Evolutionary conservation across 1,140 invertebrate genomes (phyloP), one percentile per base, ranked within the genome.

Genomic region (Eulimnadia texana): DNA sequence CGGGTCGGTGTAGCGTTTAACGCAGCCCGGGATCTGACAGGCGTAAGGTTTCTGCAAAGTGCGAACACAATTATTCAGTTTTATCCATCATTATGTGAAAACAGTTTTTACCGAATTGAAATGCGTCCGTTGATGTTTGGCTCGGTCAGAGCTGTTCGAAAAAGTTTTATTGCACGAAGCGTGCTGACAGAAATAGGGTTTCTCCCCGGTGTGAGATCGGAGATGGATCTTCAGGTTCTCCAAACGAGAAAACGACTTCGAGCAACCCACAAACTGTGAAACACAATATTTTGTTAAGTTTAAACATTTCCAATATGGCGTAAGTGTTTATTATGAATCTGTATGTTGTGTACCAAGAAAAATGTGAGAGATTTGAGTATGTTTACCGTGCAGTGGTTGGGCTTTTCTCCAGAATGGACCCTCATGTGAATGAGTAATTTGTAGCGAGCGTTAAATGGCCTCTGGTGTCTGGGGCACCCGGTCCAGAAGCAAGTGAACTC

Each of bases 211-310:
- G 70, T 96, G 93, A 19, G 90, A 94, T 59, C 93, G 74, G 62
- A 93, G 83, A 73, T 97, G 93, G 67, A 96, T 97, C 76, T 96
- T 96, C 33, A 97, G 74, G 73, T 97, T 97, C 74, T 97, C 93
- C 64, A 96, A 72, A 10, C 93, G 79, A 3, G 92, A 96, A 74
- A 96, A 97, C 0, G 92, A 90, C 72, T 96, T 96, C 49, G 81
- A 82, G 70, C 93, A 97, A 19, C 88, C 88, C 55, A 84, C 79
- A 72, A 91, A 92, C 93, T 96, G 76, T 64, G 64, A 79, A 79
- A 68, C 63, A 70, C 68, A 67, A 69, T n/a, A n/a, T n/a, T n/a
- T n/a, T n/a, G n/a, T n/a, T n/a, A 58, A 16, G 56, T 29, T 13
- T 20, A 51, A 58, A 6, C 3, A 28, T 16, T 25, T 13, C 22